A percentile compares a stretch with the other conserved stretches of the same genome.
phyloP scores from a whole-genome alignment of 2,888 invertebrate genomes.

The Temnothorax rugatulus region DNA sequence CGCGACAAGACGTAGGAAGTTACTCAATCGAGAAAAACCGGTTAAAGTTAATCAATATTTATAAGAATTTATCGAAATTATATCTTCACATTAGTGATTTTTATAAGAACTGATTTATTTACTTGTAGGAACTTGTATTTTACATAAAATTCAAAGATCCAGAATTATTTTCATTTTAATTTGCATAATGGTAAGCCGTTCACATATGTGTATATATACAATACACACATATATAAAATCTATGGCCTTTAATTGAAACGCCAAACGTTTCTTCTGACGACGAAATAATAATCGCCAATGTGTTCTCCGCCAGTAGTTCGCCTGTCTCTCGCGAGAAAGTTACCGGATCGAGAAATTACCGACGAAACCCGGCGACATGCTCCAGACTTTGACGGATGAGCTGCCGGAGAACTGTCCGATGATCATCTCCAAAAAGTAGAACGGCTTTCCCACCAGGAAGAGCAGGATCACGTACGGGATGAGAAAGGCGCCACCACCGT shows the following conservation, averaged over 20 bases:
- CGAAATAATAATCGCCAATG: not conserved
- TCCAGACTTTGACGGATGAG: conserved; percentile 92
- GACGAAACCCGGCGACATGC: conserved; percentile 89
- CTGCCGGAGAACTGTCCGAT: conserved; percentile 94
- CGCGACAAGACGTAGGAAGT: not conserved
- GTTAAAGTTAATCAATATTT: not conserved
- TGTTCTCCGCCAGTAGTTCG: not conserved
- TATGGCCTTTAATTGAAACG: not conserved
- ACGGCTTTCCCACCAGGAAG: conserved; percentile 91
- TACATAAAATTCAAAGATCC: not conserved
- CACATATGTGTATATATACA: not conserved
- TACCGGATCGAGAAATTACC: conserved; percentile 64
- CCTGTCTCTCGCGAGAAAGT: not conserved
- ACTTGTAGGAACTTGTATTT: not conserved
- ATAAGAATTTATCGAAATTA: not conserved
- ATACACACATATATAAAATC: not conserved
- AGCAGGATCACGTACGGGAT: conserved; percentile 90
- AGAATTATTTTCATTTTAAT: not conserved
- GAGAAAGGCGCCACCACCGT: conserved; percentile 91
- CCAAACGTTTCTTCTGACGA: not conserved
- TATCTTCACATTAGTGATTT: not conserved
- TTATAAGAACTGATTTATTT: not conserved
- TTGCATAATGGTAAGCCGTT: not conserved
- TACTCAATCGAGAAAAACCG: not conserved
- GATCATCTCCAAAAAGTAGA: conserved; percentile 95